A percentile compares a stretch with the other conserved stretches of the same genome.
phyloP scores from a whole-genome alignment of 1,140 invertebrate genomes.

The Whitmania pigra region DNA sequence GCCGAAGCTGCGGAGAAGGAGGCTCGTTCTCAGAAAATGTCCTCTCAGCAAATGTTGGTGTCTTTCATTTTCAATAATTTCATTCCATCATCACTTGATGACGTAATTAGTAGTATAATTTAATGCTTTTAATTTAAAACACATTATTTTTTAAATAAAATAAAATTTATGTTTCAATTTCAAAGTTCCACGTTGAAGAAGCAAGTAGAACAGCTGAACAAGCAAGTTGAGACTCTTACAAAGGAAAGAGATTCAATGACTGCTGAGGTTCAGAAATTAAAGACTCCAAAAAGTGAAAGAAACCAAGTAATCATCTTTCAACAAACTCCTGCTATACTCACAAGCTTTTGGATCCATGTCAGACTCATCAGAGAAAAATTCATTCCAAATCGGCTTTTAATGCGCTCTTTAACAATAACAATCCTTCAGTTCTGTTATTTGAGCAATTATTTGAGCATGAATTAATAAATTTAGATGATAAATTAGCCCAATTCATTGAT shows the following conservation, averaged over 20 bases:
- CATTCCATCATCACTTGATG: neutral
- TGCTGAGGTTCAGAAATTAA: constrained; percentile 24
- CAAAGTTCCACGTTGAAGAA: neutral
- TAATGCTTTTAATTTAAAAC: no score
- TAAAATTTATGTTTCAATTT: neutral
- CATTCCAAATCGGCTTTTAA: neutral
- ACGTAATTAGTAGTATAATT: neutral
- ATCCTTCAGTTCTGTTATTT: neutral
- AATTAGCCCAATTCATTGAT: no score
- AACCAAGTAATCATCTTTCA: neutral
- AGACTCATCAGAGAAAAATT: neutral
- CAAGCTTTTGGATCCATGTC: no score
- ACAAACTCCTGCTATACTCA: no score
- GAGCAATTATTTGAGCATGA: no score
- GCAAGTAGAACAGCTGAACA: constrained; percentile 12
- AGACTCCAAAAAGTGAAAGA: constrained; percentile 7
- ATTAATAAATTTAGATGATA: no score
- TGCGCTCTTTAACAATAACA: neutral
- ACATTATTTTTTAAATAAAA: no score
- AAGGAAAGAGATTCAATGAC: constrained; percentile 28
- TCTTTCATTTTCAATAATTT: neutral
- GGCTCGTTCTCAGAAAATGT: constrained; percentile 23
- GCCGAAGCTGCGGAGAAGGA: constrained; percentile 25
- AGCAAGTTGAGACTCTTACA: constrained; percentile 20
- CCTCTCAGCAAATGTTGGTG: constrained; percentile 12